Conservation (phyloP, 2,888 invertebrate species). For the Carcina quercana region DNA sequence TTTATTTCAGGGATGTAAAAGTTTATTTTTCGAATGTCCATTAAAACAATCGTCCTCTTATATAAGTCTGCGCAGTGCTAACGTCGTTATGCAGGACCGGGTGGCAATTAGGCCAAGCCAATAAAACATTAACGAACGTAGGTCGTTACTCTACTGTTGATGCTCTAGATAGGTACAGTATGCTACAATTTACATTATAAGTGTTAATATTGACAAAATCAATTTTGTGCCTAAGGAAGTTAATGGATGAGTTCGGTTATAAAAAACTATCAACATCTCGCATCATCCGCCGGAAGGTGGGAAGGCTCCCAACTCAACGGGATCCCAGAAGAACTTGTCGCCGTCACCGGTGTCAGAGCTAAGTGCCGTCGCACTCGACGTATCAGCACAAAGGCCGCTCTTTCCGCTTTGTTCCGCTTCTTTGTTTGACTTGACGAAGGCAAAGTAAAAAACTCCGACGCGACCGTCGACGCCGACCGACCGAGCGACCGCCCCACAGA, state of each 20-base stretch:
- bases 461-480: slow-evolving; percentile 28
- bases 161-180: slow-evolving; percentile 8
- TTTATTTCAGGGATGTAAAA: not conserved
- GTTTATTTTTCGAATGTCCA: not conserved
- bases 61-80: slow-evolving; percentile 43
- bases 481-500: slow-evolving; percentile 26
- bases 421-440: slow-evolving; percentile 63
- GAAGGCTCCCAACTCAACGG: slow-evolving; percentile 18
- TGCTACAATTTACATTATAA: too few relatives aligned
- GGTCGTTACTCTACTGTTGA: slow-evolving; percentile 35
- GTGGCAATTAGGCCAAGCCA: slow-evolving; percentile 61
- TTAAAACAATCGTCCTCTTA: slow-evolving; percentile 21
- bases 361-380: slow-evolving; percentile 57
- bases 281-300: slow-evolving; percentile 18
- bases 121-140: slow-evolving; percentile 53
- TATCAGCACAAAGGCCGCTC: slow-evolving; percentile 63
- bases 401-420: slow-evolving; percentile 68
- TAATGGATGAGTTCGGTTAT: too few relatives aligned
- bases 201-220: too few relatives aligned
- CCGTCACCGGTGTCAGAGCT: slow-evolving; percentile 52
- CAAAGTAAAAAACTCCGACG: slow-evolving; percentile 48
- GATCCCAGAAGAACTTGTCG: slow-evolving; percentile 31
- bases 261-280: not conserved
- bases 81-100: slow-evolving; percentile 50
- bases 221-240: too few relatives aligned